Conservation (phyloP, 2,888 invertebrate species). For the Prostheceraeus crozeri region DNA sequence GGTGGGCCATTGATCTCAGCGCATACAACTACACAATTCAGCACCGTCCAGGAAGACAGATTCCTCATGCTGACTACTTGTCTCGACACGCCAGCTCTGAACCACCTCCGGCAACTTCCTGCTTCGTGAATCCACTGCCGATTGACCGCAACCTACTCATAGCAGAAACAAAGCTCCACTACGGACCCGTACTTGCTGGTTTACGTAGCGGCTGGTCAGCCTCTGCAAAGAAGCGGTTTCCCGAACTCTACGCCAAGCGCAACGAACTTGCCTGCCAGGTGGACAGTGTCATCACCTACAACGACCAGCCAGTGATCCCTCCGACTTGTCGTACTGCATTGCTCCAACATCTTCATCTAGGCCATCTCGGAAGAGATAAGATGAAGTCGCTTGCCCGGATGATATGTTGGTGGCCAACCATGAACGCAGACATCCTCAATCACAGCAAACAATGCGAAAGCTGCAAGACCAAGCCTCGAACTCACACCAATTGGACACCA, state of each 20-base stretch:
- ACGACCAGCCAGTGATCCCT: too few relatives aligned
- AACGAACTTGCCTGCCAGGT: too few relatives aligned
- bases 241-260: too few relatives aligned
- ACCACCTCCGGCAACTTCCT: background rate
- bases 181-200: constrained; percentile 12
- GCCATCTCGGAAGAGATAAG: constrained; percentile 2
- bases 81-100: constrained; percentile 1
- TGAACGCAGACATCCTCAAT: constrained; percentile 7
- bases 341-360: background rate
- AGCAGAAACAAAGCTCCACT: background rate
- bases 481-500: constrained; percentile 11
- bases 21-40: constrained; percentile 18
- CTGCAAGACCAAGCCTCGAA: constrained; percentile 3
- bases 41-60: constrained; percentile 7
- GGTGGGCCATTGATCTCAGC: constrained; percentile 25
- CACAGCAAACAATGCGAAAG: background rate
- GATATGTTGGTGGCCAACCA: constrained; percentile 16
- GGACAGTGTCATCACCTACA: too few relatives aligned
- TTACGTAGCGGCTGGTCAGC: constrained; percentile 12
- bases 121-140: constrained; percentile 6
- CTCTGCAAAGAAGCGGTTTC: constrained; percentile 11
- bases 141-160: constrained; percentile 1
- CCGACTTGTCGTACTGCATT: too few relatives aligned
- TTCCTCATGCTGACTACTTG: constrained; percentile 21
- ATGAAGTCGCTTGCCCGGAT: constrained; percentile 20